Base-by-base conservation (phyloP, 2,888 invertebrate genomes). In the Lasioglossum zephyrum region DNA sequence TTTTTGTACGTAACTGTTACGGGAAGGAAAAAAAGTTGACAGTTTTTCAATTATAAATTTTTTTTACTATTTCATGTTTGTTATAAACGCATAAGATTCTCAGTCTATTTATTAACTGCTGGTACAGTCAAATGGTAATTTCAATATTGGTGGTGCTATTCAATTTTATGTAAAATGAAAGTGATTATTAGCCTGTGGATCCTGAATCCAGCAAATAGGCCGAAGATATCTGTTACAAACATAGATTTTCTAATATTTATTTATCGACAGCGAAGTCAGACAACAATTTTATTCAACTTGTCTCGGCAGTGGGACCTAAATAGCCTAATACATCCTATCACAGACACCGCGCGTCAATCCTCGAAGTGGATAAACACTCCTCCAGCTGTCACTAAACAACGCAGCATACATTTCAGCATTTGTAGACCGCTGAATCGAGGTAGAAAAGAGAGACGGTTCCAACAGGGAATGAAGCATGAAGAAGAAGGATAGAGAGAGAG, bases 401-500 rank as follows among this genome's bases (percentile, higher is more conserved):
- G 8, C 39, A 16, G 2, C 49, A n/a, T 39, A 63, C 57, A 79
- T 73, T 63, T 36, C n/a, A 47, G 9, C 18, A n/a, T 73, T 13
- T 22, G 8, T 49, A 73, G 73, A 73, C 5, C 72, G 41, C 22
- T 31, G 63, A 53, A 79, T 72, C 73, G 72, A 39, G 80, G 26
- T 49, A 36, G 39, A 36, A 22, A 39, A 31, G 26, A 57, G 74
- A 44, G 60, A 60, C 26, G 26, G 26, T 26, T 26, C 16, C 13
- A 16, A 60, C 26, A 60, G 60, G 26, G 60, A 5, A 26, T 31
- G 26, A 6, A 11, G 41, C 26, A 36, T n/a, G 39, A 26, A 76
- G 66, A 16, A 36, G 57, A 22, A 49, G 26, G n/a, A 11, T 49
- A 13, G 31, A 18, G n/a, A 26, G 41, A 26, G 41, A 31, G 31